A percentile compares a stretch with the other conserved stretches of the same genome.
Evolutionary conservation across 2,888 invertebrate genomes (phyloP).

Genomic region (Diaperis boleti): DNA sequence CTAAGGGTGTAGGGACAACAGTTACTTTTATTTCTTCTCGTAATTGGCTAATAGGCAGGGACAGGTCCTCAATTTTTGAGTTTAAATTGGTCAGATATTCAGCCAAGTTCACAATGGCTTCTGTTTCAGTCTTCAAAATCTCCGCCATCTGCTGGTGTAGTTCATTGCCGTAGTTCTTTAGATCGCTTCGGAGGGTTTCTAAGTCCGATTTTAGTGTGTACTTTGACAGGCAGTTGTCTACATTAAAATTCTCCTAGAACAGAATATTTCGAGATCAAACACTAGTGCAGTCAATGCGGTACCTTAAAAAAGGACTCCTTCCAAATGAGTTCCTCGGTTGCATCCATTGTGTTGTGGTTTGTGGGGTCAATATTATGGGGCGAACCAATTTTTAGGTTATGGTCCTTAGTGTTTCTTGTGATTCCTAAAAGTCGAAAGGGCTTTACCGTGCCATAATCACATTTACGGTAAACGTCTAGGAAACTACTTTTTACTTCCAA

Average conservation of each 20-base stretch:
- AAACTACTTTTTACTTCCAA: slow-evolving; percentile 73
- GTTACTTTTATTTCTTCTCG: slow-evolving; percentile 84
- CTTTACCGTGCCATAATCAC: slow-evolving; percentile 66
- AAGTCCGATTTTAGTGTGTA: slow-evolving; percentile 71
- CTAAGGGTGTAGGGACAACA: background rate
- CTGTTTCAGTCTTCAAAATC: slow-evolving; percentile 97
- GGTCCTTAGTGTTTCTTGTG: too few species aligned
- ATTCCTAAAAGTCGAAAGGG: too few species aligned
- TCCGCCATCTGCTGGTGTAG: slow-evolving; percentile 95
- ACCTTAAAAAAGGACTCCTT: slow-evolving; percentile 49
- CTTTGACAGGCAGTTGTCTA: slow-evolving; percentile 91
- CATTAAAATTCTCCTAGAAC: slow-evolving; percentile 87
- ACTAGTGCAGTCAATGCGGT: background rate
- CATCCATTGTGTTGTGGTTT: slow-evolving; percentile 41
- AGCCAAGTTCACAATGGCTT: slow-evolving; percentile 96
- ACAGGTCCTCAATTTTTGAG: slow-evolving; percentile 85
- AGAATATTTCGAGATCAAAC: slow-evolving; percentile 6
- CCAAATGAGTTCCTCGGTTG: slow-evolving; percentile 43
- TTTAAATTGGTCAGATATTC: slow-evolving; percentile 94
- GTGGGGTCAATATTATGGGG: slow-evolving; percentile 16
- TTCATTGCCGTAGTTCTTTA: slow-evolving; percentile 91
- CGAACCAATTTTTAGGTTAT: background rate
- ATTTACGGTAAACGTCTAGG: too few species aligned
- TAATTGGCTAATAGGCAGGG: slow-evolving; percentile 83
- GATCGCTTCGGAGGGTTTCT: slow-evolving; percentile 89